Evolutionary conservation across 2,113 vertebrate genomes (phyloP).

Genomic region (Budorcas taxicolor): DNA sequence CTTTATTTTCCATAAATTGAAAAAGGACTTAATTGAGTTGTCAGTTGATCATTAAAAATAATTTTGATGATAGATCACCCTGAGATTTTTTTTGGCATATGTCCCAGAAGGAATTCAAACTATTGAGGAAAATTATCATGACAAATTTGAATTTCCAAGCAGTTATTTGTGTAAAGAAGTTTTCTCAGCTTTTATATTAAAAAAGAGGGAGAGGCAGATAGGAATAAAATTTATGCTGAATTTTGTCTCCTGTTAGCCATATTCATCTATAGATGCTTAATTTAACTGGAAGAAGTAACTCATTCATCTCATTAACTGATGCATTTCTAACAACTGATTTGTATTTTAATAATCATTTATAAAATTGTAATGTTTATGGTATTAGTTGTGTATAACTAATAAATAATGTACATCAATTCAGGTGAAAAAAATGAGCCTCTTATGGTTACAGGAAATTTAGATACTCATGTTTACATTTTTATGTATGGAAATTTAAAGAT

Average conservation of each 20-base stretch:
- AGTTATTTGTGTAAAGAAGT: conserved; percentile 18
- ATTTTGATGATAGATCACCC: conserved; percentile 63
- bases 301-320: neutral
- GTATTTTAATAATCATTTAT: neutral
- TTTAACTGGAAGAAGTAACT: neutral
- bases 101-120: conserved; percentile 58
- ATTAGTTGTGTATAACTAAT: neutral
- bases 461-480: neutral
- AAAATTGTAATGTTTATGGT: neutral
- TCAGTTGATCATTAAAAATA: conserved; percentile 67
- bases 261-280: neutral
- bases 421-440: neutral
- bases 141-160: conserved; percentile 34
- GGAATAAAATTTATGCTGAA: neutral
- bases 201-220: neutral
- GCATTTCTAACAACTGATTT: neutral
- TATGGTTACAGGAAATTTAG: neutral
- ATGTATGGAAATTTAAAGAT: neutral
- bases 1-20: conserved; percentile 49
- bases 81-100: conserved; percentile 42
- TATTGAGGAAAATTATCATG: conserved; percentile 25
- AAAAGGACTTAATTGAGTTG: conserved; percentile 61
- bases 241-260: neutral
- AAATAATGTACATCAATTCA: neutral
- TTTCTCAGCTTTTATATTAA: conserved; percentile 16